Conservation (phyloP, 2,113 vertebrate genomes). For the Orthonyx spaldingii region DNA sequence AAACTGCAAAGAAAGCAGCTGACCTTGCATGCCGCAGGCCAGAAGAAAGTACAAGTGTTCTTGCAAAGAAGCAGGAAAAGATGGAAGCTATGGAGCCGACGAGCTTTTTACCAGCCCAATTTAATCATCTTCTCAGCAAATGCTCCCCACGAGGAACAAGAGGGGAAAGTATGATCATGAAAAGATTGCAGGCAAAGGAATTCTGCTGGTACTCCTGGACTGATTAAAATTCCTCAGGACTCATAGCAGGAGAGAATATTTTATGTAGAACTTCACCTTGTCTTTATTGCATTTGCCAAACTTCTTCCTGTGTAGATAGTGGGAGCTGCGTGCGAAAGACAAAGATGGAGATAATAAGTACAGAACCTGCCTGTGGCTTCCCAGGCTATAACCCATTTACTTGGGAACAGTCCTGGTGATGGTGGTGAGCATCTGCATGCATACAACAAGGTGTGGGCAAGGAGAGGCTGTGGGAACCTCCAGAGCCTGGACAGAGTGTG, state of each 20-base stretch:
- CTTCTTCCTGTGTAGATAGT: conserved; percentile 34
- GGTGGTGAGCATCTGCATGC: neutral
- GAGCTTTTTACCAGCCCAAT: conserved; percentile 35
- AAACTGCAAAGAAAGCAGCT: conserved; percentile 54
- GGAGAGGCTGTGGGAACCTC: neutral
- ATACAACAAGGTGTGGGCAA: neutral
- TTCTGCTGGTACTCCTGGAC: conserved; percentile 34
- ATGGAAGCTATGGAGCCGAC: neutral
- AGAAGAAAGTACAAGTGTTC: conserved; percentile 52
- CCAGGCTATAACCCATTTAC: neutral
- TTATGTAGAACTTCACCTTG: conserved; percentile 54
- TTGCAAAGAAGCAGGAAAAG: conserved; percentile 46
- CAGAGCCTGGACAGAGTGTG: neutral
- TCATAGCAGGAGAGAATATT: conserved; percentile 58
- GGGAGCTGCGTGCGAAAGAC: neutral
- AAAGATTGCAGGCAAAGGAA: conserved; percentile 59
- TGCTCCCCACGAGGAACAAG: conserved; percentile 54
- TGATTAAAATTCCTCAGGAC: conserved; percentile 64
- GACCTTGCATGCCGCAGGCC: conserved; percentile 28
- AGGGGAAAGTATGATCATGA: conserved; percentile 50
- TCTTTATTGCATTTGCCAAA: conserved; percentile 47
- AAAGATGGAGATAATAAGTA: conserved; percentile 1
- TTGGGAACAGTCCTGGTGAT: neutral
- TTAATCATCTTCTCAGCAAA: conserved; percentile 58
- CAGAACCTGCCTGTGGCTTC: neutral